Evolutionary conservation across 2,113 vertebrate species (phyloP).

Genomic region (Platysteira castanea): DNA sequence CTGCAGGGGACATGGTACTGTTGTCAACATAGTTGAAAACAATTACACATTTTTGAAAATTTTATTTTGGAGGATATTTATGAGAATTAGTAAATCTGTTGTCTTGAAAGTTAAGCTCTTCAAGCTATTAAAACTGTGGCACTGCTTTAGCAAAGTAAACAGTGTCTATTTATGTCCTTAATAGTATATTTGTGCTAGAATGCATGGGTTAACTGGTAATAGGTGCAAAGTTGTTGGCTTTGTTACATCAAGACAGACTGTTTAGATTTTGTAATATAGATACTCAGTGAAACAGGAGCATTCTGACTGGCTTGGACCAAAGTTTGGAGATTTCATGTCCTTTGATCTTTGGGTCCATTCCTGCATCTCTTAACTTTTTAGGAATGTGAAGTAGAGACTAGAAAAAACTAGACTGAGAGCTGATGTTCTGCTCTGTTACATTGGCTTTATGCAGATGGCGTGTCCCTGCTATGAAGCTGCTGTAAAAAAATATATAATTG

Average conservation of each 20-base stretch:
- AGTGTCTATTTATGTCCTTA: not conserved
- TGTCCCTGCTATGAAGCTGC: not conserved
- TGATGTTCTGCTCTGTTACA: slow-evolving; percentile 9
- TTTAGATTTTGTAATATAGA: not conserved
- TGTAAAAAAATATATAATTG: not conserved
- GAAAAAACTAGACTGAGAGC: not conserved
- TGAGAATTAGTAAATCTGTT: not conserved
- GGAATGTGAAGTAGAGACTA: not conserved
- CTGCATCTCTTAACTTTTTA: not conserved
- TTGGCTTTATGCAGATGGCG: not conserved
- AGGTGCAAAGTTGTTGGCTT: not conserved
- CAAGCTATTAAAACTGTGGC: not conserved
- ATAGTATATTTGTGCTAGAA: not conserved
- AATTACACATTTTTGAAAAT: not conserved
- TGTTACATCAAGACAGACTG: not conserved
- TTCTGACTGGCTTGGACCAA: not conserved
- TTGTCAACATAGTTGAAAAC: slow-evolving; percentile 59
- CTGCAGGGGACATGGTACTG: slow-evolving; percentile 70
- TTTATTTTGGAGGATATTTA: not conserved
- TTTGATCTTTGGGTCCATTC: not conserved
- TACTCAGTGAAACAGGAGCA: not conserved
- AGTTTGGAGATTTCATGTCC: not conserved
- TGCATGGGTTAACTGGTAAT: not conserved
- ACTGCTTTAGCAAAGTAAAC: not conserved
- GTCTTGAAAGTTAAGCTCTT: not conserved